A percentile compares a stretch with the other conserved stretches of the same genome.
Conservation (phyloP, 2,797 vertebrate species). For the Esox masquinongy region DNA sequence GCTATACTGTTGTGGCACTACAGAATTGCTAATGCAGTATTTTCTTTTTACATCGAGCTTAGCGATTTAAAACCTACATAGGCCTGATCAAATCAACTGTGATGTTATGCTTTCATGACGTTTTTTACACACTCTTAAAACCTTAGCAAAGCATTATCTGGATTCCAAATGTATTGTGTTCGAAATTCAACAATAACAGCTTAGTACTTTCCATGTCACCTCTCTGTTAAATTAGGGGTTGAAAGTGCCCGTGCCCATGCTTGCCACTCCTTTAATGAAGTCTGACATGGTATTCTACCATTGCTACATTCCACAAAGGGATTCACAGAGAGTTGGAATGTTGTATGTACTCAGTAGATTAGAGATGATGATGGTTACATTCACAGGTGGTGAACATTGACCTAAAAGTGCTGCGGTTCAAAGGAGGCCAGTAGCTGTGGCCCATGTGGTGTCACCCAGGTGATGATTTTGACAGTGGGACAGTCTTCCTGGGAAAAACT, state of each 20-base stretch:
- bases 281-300: not conserved
- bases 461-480: conserved; percentile 44
- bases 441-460: conserved; percentile 35
- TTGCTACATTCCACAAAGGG: not conserved
- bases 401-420: conserved; percentile 30
- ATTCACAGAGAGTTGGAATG: not conserved
- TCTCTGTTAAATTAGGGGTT: not conserved
- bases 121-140: not conserved
- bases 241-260: not conserved
- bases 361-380: not conserved
- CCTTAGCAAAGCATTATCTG: not conserved
- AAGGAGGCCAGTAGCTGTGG: conserved; percentile 29
- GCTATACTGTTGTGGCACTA: not conserved
- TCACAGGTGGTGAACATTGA: not conserved
- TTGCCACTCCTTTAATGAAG: not conserved
- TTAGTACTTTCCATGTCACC: not conserved
- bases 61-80: not conserved
- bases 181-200: not conserved
- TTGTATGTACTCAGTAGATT: conserved; percentile 9
- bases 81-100: not conserved
- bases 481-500: not conserved
- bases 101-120: not conserved
- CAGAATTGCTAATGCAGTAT: too few relatives aligned
- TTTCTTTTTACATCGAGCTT: not conserved
- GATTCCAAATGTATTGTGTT: not conserved